Evolutionary conservation across 1,140 invertebrate species (phyloP).

Genomic region (honey bee (Apis mellifera)): DNA sequence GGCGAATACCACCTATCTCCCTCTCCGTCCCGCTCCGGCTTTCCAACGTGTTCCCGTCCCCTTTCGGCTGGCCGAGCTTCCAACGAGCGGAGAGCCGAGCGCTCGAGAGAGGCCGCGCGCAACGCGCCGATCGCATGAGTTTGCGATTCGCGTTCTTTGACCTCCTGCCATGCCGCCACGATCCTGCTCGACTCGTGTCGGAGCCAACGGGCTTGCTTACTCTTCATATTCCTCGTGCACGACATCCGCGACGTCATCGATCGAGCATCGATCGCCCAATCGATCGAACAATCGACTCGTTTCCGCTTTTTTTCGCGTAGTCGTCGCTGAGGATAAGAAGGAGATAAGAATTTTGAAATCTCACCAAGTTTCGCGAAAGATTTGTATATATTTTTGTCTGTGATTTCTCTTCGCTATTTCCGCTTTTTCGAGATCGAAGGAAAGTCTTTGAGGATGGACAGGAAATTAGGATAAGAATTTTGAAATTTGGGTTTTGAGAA

Average conservation of each 20-base stretch:
- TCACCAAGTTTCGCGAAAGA: too few relatives aligned
- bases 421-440: too few relatives aligned
- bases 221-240: conserved; percentile 42
- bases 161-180: conserved; percentile 63
- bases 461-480: too few relatives aligned
- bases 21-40: conserved; percentile 30
- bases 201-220: conserved; percentile 32
- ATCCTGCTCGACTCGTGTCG: conserved; percentile 39
- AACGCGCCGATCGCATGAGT: conserved; percentile 61
- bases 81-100: conserved; percentile 22
- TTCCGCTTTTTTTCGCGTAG: not conserved
- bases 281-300: not conserved
- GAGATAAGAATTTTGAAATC: too few relatives aligned
- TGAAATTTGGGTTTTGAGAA: too few relatives aligned
- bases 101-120: conserved; percentile 15
- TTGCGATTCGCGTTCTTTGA: conserved; percentile 77
- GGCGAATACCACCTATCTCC: conserved; percentile 74
- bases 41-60: not conserved
- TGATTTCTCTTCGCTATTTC: too few relatives aligned
- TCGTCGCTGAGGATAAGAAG: too few relatives aligned
- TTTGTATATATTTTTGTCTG: too few relatives aligned
- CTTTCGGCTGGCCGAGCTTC: conserved; percentile 9
- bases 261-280: not conserved
- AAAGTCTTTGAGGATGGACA: too few relatives aligned
- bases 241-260: conserved; percentile 31